Base-by-base conservation (phyloP, 2,888 invertebrate species). In the Coelinius sp. region DNA sequence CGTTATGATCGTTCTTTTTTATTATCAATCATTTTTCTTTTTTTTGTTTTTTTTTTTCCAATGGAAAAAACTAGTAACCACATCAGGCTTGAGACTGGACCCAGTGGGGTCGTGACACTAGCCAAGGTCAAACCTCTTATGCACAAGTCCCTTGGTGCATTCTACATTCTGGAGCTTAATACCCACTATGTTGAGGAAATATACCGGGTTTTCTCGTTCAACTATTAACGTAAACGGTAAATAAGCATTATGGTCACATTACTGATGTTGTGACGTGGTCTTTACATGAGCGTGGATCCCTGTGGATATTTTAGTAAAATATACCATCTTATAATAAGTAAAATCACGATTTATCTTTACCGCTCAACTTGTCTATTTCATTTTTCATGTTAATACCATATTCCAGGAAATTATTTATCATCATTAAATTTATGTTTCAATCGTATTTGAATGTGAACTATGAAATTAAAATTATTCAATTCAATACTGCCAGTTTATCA, bases 231-330 rank as follows among this genome's bases (percentile, higher is more conserved):
- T 81, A 81, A 83, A 84, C 83, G 79, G 85, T 86, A 85, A 86
- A 86, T 86, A 85, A 85, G 84, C 85, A 85, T 85, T 85, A 85
- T 77, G 81, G 79, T 81, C 83, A 82, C 79, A 85, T 85, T 85
- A 85, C 84, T 81, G 80, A 83, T 85, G 85, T 85, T 83, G 83
- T 84, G 84, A 85, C 83, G 81, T 78, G 79, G 76, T 79, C 78
- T 81, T 70, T 82, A 83, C 81, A 83, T 81, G 81, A 77, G 78
- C 77, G 77, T 67, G 78, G 80, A 83, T 80, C 78, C 77, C 77
- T 66, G 68, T 68, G 72, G 74, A 74, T 78, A 70, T 65, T 64
- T 44, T 53, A 25, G 17, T 67, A 64, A 44, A 62, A 25, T 59
- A 63, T 41, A 46, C 35, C 27, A 52, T 10, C 24, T 38, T 66